Evolutionary conservation across 2,888 invertebrate species (phyloP).

Genomic region (Lycophotia porphyrea): DNA sequence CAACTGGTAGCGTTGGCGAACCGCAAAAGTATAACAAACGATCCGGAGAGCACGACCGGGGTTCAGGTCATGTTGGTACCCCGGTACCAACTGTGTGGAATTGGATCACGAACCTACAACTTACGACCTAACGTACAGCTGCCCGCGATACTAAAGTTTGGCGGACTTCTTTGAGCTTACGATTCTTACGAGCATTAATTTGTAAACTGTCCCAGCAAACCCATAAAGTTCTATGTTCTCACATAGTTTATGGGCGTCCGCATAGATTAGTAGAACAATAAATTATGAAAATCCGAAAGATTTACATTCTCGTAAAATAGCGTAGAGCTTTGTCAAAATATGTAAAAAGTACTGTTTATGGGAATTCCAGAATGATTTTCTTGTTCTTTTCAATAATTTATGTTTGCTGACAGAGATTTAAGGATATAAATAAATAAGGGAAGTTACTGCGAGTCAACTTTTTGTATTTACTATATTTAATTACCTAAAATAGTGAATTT

Average conservation of each 20-base stretch:
- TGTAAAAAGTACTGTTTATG: not conserved
- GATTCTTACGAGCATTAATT: conserved; percentile 21
- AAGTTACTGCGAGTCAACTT: not conserved
- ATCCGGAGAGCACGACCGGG: conserved; percentile 64
- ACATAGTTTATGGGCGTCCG: conserved; percentile 15
- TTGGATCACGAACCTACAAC: conserved; percentile 66
- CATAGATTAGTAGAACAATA: conserved; percentile 29
- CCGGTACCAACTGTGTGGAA: conserved; percentile 60
- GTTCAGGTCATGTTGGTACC: conserved; percentile 64
- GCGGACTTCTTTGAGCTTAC: conserved; percentile 49
- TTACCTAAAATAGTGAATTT: not conserved
- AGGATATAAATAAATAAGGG: not conserved
- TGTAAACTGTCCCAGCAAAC: conserved; percentile 27
- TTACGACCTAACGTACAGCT: conserved; percentile 57
- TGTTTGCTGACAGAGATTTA: not conserved
- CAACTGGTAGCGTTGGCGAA: conserved; percentile 83
- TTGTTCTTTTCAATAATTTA: not conserved
- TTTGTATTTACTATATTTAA: not conserved
- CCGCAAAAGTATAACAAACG: conserved; percentile 82
- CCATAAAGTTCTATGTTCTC: conserved; percentile 33
- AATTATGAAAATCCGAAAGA: conserved; percentile 16
- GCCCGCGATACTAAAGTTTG: conserved; percentile 49
- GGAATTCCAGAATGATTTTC: not conserved
- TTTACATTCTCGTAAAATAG: conserved; percentile 14
- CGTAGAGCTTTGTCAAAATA: conserved; percentile 9